A percentile compares a stretch with the other conserved stretches of the same genome.
phyloP scores from a whole-genome alignment of 2,113 vertebrate species.

The Pogona vitticeps region DNA sequence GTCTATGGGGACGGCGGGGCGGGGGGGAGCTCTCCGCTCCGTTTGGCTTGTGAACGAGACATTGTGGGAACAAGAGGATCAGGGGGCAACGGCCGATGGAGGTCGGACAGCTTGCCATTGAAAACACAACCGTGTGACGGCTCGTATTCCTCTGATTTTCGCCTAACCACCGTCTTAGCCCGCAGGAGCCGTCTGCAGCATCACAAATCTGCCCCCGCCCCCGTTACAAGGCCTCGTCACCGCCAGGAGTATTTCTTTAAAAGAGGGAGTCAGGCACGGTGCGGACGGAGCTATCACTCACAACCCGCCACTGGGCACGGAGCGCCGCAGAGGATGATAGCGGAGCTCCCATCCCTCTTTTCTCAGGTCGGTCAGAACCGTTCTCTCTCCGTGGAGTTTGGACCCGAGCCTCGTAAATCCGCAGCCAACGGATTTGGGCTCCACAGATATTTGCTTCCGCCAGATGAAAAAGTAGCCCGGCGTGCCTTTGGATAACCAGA shows the following conservation, averaged over 20 bases:
- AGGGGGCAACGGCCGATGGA: too few relatives aligned
- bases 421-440: not conserved
- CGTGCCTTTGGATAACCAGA: not conserved
- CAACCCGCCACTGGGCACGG: too few relatives aligned
- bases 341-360: too few relatives aligned
- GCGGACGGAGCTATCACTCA: too few relatives aligned
- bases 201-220: not conserved
- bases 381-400: not conserved
- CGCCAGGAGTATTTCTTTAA: not conserved
- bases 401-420: too few relatives aligned
- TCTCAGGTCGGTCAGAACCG: too few relatives aligned
- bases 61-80: rapidly evolving
- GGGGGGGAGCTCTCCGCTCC: not conserved
- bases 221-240: too few relatives aligned
- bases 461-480: not conserved
- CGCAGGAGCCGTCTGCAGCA: too few relatives aligned
- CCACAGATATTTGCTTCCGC: not conserved
- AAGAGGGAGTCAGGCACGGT: too few relatives aligned
- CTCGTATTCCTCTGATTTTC: too few relatives aligned
- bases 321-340: too few relatives aligned
- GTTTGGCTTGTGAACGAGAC: not conserved
- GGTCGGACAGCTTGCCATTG: not conserved
- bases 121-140: not conserved
- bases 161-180: not conserved
- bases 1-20: not conserved